Evolutionary conservation across 1,140 invertebrate genomes (phyloP), one percentile per base, ranked within the genome.

Genomic region (Pogonognathellus flavescens): DNA sequence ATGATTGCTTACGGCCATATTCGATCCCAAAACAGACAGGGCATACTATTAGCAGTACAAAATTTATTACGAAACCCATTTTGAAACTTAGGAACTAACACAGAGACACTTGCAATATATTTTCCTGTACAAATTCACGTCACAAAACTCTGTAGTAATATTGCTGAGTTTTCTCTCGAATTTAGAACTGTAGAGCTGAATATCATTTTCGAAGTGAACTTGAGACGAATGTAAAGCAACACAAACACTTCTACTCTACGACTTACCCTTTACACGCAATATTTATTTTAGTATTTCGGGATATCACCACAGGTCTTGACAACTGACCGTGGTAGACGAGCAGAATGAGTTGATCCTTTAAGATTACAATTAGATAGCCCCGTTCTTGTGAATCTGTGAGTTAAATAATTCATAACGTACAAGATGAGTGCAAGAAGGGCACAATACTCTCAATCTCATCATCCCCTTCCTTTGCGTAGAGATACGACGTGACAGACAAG

Each of bases 391-490:
- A 50, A 50, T 18, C 50, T 52, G 16, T 80, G 18, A 50, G 18
- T 80, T 41, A 49, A 22, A 66, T 25, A 50, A 11, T 50, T 80
- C 10, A 80, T 16, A 41, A 16, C 50, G 50, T 49, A 50, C 49
- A 16, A 50, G 25, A 80, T 80, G 72, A 22, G 11, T 16, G 22
- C 18, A 18, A 80, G 72, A 80, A 50, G 25, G 50, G 49, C 31
- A 52, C 41, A 50, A 41, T 66, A 66, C 62, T 66, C 62, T 66
- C 62, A 66, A 25, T 66, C 62, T 66, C 62, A 66, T 60, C 59
- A 20, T 22, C 22, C 22, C 25, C 14, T 25, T 66, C 18, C 20
- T 72, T 20, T 72, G 41, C 31, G 10, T 72, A 72, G 70, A 49
- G n/a, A 72, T n/a, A 49, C 41, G 14, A 9, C n/a, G n/a, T n/a